phyloP scores from a whole-genome alignment of 2,888 invertebrate genomes.

The Chaetogeoica ovagalla region DNA sequence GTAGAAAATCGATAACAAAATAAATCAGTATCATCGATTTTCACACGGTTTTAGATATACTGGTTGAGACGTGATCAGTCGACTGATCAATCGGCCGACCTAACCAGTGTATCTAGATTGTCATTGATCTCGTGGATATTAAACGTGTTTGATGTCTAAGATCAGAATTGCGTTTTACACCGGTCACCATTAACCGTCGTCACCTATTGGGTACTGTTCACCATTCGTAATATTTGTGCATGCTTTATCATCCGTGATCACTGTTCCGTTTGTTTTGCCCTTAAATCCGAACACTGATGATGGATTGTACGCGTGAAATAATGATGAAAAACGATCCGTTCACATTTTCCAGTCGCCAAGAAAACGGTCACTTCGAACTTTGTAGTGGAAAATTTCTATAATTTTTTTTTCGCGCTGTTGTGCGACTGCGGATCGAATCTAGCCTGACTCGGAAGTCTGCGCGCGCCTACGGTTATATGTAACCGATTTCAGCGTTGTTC shows the following conservation, averaged over 20 bases:
- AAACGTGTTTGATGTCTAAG: no score
- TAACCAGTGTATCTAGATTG: no score
- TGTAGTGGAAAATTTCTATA: background rate
- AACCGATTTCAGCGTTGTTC: no score
- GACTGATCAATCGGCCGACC: no score
- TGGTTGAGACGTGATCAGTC: no score
- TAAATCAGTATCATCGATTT: background rate
- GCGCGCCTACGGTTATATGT: background rate
- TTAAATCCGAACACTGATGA: background rate
- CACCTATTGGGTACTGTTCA: no score
- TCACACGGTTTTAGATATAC: background rate
- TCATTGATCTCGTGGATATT: background rate
- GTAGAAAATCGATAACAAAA: conserved; percentile 6
- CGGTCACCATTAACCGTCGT: no score
- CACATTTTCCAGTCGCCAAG: conserved; percentile 3
- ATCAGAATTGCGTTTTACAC: no score
- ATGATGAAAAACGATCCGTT: conserved; percentile 4
- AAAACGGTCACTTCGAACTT: no score
- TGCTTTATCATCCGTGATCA: background rate
- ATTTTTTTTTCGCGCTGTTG: background rate
- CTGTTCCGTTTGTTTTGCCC: background rate
- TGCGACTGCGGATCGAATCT: background rate
- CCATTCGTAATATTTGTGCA: background rate
- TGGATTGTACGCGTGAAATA: conserved; percentile 4
- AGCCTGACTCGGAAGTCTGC: background rate